A percentile compares a stretch with the other conserved stretches of the same genome.
Conservation (phyloP, 2,888 invertebrate species). For the Theodoxus fluviatilis region DNA sequence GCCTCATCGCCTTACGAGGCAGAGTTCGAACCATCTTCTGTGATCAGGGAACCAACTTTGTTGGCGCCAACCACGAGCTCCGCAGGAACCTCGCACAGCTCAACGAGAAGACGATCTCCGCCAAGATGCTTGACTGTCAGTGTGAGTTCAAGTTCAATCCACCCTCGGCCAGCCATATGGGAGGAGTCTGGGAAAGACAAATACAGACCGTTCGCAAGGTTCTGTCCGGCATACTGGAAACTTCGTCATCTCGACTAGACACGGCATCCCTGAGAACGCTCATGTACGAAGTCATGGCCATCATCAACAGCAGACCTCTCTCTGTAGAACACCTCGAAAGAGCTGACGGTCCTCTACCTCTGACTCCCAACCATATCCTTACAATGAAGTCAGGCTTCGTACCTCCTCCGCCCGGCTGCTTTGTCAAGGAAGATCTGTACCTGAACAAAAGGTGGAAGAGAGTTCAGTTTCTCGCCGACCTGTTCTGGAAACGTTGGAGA, state of each 20-base stretch:
- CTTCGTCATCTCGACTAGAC: constrained; percentile 15
- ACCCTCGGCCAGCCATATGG: no score
- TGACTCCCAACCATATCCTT: no score
- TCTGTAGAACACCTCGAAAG: constrained; percentile 20
- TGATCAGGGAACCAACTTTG: no score
- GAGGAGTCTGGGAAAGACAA: constrained; percentile 28
- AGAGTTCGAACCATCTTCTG: no score
- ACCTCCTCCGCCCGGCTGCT: no score
- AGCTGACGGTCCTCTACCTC: no score
- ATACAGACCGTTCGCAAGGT: constrained; percentile 24
- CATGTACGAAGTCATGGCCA: constrained; percentile 32
- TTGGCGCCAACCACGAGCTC: constrained; percentile 42
- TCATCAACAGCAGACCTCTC: constrained; percentile 34
- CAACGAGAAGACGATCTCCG: background rate
- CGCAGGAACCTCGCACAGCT: constrained; percentile 15
- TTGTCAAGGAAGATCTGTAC: no score
- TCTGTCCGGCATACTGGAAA: background rate
- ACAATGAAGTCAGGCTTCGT: no score
- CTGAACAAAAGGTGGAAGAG: no score
- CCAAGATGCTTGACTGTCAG: background rate
- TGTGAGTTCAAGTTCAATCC: constrained; percentile 24
- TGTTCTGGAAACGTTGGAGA: no score
- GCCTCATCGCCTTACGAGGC: constrained; percentile 40
- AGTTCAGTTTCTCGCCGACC: no score
- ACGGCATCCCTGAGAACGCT: constrained; percentile 33